A percentile compares a stretch with the other conserved stretches of the same genome.
These are phyloP conservation scores for Gari tellinella DNA, from an alignment of 2,888 invertebrate species.

Conservation along the genomic window DNA sequence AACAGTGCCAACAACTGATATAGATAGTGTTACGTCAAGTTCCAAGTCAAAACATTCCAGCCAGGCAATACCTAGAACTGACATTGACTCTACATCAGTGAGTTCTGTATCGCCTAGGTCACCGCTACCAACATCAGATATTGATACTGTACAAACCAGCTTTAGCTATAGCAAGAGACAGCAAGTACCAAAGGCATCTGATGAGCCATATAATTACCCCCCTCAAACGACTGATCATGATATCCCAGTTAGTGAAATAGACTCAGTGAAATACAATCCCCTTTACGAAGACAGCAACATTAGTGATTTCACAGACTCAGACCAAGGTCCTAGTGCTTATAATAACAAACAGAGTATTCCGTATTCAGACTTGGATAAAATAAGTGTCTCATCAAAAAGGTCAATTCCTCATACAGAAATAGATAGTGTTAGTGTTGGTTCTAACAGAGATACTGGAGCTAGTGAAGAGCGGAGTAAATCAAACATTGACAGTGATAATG, in stretches of 20 bases:
- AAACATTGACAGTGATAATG: background rate
- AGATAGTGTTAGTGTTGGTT: conserved; percentile 20
- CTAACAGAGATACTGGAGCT: background rate
- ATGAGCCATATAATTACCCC: conserved; percentile 39
- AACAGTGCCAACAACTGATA: conserved; percentile 15
- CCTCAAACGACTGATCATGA: conserved; percentile 22
- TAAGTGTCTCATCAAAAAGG: conserved; percentile 5
- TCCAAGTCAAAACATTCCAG: background rate
- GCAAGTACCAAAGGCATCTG: conserved; percentile 34
- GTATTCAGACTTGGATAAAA: background rate
- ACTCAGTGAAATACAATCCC: conserved; percentile 45
- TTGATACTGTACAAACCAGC: conserved; percentile 21
- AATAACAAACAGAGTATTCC: conserved; percentile 7
- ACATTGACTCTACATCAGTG: conserved; percentile 22
- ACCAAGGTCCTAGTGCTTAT: conserved; percentile 36
- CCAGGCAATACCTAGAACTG: conserved; percentile 25
- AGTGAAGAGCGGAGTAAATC: background rate
- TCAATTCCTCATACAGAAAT: conserved; percentile 11
- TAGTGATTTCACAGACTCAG: conserved; percentile 49
- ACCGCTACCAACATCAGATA: conserved; percentile 17
- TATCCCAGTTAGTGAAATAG: conserved; percentile 32
- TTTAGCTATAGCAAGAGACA: conserved; percentile 39
- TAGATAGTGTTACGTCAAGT: conserved; percentile 3
- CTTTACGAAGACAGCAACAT: conserved; percentile 44
- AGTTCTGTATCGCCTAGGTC: conserved; percentile 36